These are phyloP conservation scores for Smithornis capensis DNA, from an alignment of 2,113 vertebrate species.

Conservation along the genomic window DNA sequence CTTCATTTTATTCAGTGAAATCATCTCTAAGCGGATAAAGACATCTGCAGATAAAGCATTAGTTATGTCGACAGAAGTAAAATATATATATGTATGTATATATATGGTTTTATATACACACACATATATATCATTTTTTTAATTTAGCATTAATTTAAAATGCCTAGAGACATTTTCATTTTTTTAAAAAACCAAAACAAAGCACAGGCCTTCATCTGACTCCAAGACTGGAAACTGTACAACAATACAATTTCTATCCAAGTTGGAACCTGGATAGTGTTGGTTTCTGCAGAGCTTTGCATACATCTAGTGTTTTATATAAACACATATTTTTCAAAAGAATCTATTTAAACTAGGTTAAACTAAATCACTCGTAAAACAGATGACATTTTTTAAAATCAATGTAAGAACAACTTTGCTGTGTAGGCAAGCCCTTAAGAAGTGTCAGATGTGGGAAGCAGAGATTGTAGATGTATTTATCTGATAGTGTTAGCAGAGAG, in stretches of 20 bases:
- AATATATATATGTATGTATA: not conserved
- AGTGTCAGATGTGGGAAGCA: conserved; percentile 58
- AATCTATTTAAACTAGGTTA: not conserved
- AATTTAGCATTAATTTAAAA: conserved; percentile 1
- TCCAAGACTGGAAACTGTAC: not conserved
- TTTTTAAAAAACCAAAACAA: not conserved
- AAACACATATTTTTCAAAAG: not conserved
- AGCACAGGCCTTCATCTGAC: not conserved
- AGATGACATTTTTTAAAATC: conserved; percentile 29
- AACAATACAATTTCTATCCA: not conserved
- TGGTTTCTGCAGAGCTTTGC: not conserved
- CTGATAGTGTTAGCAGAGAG: conserved; percentile 37
- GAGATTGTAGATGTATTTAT: conserved; percentile 38
- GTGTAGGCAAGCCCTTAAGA: conserved; percentile 58
- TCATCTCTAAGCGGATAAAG: not conserved
- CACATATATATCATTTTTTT: not conserved
- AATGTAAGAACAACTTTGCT: conserved; percentile 37
- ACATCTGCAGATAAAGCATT: not conserved
- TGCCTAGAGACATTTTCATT: not conserved
- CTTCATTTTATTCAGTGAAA: not conserved
- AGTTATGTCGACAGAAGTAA: not conserved
- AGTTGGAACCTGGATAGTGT: not conserved
- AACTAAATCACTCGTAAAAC: conserved; percentile 44
- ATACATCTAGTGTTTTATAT: not conserved
- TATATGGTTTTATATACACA: not conserved